Evolutionary conservation across 64 coral and sea anemone species (phyloP).

Genomic region (Dendrophyllia cribrosa): DNA sequence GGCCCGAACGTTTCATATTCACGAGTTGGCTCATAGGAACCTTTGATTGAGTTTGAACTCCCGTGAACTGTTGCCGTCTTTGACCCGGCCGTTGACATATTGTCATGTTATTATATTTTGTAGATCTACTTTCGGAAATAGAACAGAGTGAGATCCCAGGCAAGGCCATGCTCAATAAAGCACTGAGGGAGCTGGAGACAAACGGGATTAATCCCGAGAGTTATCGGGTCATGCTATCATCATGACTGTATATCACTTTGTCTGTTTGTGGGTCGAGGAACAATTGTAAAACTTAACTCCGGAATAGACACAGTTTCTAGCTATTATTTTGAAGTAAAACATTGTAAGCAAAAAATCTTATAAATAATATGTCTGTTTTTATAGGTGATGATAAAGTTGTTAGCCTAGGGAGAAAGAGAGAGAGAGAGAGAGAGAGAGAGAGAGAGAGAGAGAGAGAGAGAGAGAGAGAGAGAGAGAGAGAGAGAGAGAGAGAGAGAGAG

Average conservation of each 20-base stretch:
- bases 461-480: too few relatives aligned
- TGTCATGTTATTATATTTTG: not conserved
- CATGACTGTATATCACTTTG: not conserved
- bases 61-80: not conserved
- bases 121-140: slow-evolving; percentile 10
- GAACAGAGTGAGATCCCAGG: not conserved
- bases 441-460: too few relatives aligned
- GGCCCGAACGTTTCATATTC: too few relatives aligned
- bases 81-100: not conserved
- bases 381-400: not conserved
- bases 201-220: slow-evolving; percentile 18
- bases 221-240: slow-evolving; percentile 1
- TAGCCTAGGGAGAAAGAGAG: not conserved
- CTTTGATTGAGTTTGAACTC: too few relatives aligned
- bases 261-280: not conserved
- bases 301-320: not conserved
- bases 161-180: not conserved
- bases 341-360: too few relatives aligned
- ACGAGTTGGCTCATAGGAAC: too few relatives aligned
- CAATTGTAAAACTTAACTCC: not conserved
- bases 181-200: not conserved
- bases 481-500: too few relatives aligned
- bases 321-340: not conserved
- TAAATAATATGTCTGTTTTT: too few relatives aligned
- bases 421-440: too few relatives aligned